These are phyloP conservation scores for Trididemnum miniatum DNA, from an alignment of 23 tunicate species.

Conservation along the genomic window DNA sequence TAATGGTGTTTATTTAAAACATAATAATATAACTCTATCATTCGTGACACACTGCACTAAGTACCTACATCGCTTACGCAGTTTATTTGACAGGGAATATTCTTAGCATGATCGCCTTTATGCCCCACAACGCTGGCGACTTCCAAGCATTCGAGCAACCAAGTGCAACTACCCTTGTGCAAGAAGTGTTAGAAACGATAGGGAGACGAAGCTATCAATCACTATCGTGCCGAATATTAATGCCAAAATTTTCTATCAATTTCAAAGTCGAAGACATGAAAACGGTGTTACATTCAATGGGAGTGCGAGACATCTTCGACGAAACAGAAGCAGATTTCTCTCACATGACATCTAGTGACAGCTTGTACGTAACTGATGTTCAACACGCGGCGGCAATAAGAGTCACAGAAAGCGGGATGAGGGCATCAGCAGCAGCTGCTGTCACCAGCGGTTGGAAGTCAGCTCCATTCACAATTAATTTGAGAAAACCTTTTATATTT, in stretches of 20 bases:
- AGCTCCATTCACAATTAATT: conserved; percentile 16
- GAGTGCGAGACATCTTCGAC: conserved; percentile 61
- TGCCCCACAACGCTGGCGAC: conserved; percentile 51
- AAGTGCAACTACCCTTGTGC: not conserved
- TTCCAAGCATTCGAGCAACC: conserved; percentile 22
- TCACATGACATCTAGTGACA: conserved; percentile 48
- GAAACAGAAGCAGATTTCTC: conserved; percentile 50
- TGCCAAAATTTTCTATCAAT: conserved; percentile 76
- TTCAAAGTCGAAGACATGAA: conserved; percentile 35
- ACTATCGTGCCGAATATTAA: conserved; percentile 25
- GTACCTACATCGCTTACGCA: too few relatives aligned
- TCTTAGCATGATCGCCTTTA: conserved; percentile 47
- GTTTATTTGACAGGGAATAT: not conserved
- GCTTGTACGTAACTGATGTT: conserved; percentile 54
- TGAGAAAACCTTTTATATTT: conserved; percentile 71
- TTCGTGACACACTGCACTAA: too few relatives aligned
- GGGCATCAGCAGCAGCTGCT: conserved; percentile 69
- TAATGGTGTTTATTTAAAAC: too few relatives aligned
- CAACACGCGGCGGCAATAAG: conserved; percentile 72
- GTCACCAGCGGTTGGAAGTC: conserved; percentile 19
- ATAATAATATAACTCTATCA: too few relatives aligned
- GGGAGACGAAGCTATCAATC: not conserved
- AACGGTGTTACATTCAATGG: conserved; percentile 30
- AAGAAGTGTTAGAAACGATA: not conserved
- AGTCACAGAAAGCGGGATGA: conserved; percentile 63